Evolutionary conservation across 2,113 vertebrate species (phyloP), one percentile per base, ranked within the genome.

Genomic region (Nycticorax nycticorax): DNA sequence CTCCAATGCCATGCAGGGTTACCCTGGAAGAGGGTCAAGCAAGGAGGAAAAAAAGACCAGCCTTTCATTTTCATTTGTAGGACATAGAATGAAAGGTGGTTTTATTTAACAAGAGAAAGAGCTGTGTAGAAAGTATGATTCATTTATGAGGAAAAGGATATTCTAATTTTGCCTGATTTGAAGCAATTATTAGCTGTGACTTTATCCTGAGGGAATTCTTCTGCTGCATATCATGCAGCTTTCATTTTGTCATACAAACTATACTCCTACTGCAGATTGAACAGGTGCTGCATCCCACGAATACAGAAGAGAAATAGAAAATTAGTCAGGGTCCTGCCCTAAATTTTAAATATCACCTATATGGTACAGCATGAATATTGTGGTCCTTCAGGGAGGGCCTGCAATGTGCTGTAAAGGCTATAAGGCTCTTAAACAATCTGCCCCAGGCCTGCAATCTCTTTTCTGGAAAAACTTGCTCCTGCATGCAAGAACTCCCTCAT

Each of bases 381-480:
- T 43, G 13, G 22, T 28, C n/a, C 8, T 55, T 63, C 53, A 75
- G 21, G 22, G 75, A 41, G 19, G 28, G 8, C 5, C 33, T 68
- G 30, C 14, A 10, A 12, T 45, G 9, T 15, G 14, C 10, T 71
- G 6, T 8, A 50, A 67, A 83, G 10, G 4, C 5, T 43, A 10
- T 23, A 4, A 82, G 2, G 9, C 12, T 43, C 37, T 43, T 52
- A 41, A 75, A 55, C 9, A 21, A 0, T 11, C 15, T 47, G 21
- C 1, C 4, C 5, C 4, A 26, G 12, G 9, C 30, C 47, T n/a
- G 28, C 5, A n/a, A 41, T 5, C 8, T 11, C 0, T 90, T 71
- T 72, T 37, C n/a, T n/a, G 11, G 26, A 32, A 72, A 66, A 77
- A 6, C 2, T 45, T 84, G 5, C 20, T 55, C 3, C 28, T n/a